These are phyloP conservation scores for Datnioides undecimradiatus DNA, from an alignment of 2,113 vertebrate genomes.

Conservation along the genomic window DNA sequence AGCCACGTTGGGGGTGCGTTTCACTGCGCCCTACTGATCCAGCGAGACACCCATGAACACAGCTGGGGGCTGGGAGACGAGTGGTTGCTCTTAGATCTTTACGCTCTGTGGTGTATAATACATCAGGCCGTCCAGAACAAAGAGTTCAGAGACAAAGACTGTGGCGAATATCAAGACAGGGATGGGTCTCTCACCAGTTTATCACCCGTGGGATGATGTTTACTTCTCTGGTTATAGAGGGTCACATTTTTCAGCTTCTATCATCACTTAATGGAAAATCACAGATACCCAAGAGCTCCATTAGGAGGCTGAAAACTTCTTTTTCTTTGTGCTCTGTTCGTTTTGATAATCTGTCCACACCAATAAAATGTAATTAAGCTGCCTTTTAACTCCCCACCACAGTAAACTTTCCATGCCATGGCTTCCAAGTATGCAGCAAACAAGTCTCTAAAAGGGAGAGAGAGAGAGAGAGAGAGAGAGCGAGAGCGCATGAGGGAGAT, in stretches of 20 bases:
- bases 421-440: conserved; percentile 75
- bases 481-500: conserved; percentile 33
- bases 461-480: conserved; percentile 47
- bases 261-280: conserved; percentile 59
- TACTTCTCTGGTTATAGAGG: conserved; percentile 19
- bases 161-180: conserved; percentile 30
- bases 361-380: conserved; percentile 79
- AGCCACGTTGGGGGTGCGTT: conserved; percentile 33
- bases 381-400: conserved; percentile 76
- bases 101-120: conserved; percentile 46
- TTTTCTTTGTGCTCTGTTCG: conserved; percentile 46
- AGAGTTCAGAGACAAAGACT: conserved; percentile 44
- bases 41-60: conserved; percentile 31
- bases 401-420: conserved; percentile 79
- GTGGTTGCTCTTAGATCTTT: conserved; percentile 52
- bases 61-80: conserved; percentile 46
- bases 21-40: conserved; percentile 56
- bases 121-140: conserved; percentile 52
- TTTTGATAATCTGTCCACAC: conserved; percentile 79
- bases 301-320: conserved; percentile 39
- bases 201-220: conserved; percentile 33
- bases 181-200: conserved; percentile 24
- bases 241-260: conserved; percentile 44
- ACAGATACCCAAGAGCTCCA: conserved; percentile 37
- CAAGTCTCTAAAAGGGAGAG: conserved; percentile 67